These are phyloP conservation scores for Amphibalanus amphitrite DNA, from an alignment of 1,140 invertebrate genomes.

Conservation along the genomic window DNA sequence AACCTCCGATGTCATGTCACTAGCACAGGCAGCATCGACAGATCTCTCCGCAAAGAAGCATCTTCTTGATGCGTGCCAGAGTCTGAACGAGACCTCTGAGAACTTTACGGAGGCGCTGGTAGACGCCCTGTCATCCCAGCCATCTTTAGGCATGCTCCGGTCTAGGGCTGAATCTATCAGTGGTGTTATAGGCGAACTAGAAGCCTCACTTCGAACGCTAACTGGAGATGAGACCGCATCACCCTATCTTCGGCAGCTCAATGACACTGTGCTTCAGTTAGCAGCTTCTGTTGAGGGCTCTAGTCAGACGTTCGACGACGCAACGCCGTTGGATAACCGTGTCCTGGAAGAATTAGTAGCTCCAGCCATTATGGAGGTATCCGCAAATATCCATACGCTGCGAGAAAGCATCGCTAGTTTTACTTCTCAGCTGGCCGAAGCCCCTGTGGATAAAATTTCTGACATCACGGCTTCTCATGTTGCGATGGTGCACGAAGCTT, in stretches of 20 bases:
- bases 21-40: too few species aligned
- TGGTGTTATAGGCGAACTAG: neutral
- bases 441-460: neutral
- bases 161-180: neutral
- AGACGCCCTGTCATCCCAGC: neutral
- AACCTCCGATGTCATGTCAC: too few species aligned
- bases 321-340: neutral
- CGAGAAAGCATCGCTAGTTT: neutral
- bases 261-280: neutral
- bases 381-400: neutral
- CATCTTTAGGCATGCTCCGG: neutral
- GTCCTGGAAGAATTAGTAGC: neutral
- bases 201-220: neutral
- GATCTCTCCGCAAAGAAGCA: neutral
- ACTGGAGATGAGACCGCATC: neutral
- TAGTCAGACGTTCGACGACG: conserved; percentile 1
- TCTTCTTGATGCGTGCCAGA: neutral
- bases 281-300: neutral
- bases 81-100: neutral
- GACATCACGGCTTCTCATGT: neutral
- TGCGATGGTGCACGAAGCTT: neutral
- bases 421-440: neutral
- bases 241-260: neutral
- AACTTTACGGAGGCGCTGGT: neutral
- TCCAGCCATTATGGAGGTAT: neutral